Evolutionary conservation across 2,888 invertebrate genomes (phyloP).

Genomic region (Cheilosia scutellata): DNA sequence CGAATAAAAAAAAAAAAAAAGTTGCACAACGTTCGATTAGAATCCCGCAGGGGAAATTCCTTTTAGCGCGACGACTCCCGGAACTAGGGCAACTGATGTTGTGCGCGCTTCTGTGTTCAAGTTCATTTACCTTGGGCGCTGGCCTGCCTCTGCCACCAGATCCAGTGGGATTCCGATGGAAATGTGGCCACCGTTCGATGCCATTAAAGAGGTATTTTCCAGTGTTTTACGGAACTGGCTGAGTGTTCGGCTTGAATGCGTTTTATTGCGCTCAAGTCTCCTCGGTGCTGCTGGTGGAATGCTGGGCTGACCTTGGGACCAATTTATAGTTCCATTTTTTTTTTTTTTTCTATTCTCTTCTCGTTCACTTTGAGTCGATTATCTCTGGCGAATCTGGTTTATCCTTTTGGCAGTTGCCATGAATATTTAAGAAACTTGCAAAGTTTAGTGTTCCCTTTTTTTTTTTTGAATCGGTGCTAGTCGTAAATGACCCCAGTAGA

Average conservation of each 20-base stretch:
- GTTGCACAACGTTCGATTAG: slow-evolving; percentile 73
- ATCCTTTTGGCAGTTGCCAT: slow-evolving; percentile 41
- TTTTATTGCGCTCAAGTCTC: slow-evolving; percentile 38
- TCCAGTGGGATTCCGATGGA: slow-evolving; percentile 63
- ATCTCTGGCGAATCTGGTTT: slow-evolving; percentile 13
- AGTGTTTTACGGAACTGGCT: slow-evolving; percentile 27
- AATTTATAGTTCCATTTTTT: slow-evolving; percentile 39
- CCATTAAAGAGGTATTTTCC: slow-evolving; percentile 56
- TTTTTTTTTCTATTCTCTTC: not conserved
- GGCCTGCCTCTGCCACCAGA: slow-evolving; percentile 41
- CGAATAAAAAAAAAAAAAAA: slow-evolving; percentile 42
- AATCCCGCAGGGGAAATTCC: slow-evolving; percentile 75
- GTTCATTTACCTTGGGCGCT: slow-evolving; percentile 75
- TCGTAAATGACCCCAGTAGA: slow-evolving; percentile 10
- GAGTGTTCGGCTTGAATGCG: slow-evolving; percentile 58
- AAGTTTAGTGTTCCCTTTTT: not conserved
- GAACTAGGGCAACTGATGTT: slow-evolving; percentile 75
- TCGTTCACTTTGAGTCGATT: slow-evolving; percentile 3
- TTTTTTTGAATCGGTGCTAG: slow-evolving; percentile 18
- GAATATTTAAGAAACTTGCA: slow-evolving; percentile 35
- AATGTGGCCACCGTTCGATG: slow-evolving; percentile 30
- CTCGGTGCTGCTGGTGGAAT: slow-evolving; percentile 19
- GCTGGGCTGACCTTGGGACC: slow-evolving; percentile 59
- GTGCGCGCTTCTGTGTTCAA: slow-evolving; percentile 59
- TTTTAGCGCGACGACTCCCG: slow-evolving; percentile 75